A percentile compares a stretch with the other conserved stretches of the same genome.
phyloP scores from a whole-genome alignment of 2,113 vertebrate genomes.

The Lagopus muta region DNA sequence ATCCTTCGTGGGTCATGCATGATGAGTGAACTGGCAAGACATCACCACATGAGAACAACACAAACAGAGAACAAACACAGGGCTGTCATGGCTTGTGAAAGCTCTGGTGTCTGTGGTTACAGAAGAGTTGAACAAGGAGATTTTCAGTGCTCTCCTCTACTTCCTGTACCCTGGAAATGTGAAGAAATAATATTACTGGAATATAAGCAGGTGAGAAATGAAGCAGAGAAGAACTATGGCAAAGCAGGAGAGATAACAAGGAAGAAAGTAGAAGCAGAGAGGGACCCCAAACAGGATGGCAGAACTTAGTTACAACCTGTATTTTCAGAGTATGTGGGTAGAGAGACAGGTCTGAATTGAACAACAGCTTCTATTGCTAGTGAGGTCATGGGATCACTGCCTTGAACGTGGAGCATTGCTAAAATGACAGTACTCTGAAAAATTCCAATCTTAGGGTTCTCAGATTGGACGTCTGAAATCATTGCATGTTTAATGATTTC shows the following conservation, averaged over 20 bases:
- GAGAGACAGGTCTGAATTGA: not conserved
- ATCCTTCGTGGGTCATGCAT: not conserved
- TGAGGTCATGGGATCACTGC: not conserved
- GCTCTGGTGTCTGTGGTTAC: not conserved
- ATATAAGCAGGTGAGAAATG: not conserved
- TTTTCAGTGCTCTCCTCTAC: not conserved
- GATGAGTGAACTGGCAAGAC: not conserved
- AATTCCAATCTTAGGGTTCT: slow-evolving; percentile 15
- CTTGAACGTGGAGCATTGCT: not conserved
- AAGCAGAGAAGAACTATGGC: not conserved
- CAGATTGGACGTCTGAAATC: slow-evolving; percentile 29
- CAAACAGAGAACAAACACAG: not conserved
- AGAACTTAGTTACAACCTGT: not conserved
- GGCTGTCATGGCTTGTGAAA: not conserved
- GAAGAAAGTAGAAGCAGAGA: not conserved
- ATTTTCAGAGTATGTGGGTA: not conserved
- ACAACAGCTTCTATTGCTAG: not conserved
- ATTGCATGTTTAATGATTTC: slow-evolving; percentile 47
- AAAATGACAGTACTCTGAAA: slow-evolving; percentile 16
- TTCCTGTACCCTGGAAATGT: not conserved
- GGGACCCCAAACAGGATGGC: not conserved
- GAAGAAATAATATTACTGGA: not conserved
- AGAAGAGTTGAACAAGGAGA: not conserved
- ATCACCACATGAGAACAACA: not conserved
- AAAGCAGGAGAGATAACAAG: not conserved